Conservation (phyloP, 2,888 invertebrate species). For the Drosophila colorata region DNA sequence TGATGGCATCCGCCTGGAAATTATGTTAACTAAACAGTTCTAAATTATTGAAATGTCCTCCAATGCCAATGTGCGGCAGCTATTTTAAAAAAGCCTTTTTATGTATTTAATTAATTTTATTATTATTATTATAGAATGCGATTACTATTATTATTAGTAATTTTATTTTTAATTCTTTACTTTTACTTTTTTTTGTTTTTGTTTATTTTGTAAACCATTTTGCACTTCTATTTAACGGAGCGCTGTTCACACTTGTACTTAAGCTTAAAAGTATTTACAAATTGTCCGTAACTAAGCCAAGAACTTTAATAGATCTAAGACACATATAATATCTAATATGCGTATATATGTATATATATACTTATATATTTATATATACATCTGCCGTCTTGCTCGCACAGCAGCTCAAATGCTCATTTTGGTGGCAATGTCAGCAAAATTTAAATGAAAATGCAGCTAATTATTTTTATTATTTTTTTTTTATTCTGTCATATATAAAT, state of each 20-base stretch:
- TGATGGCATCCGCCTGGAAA: conserved; percentile 7
- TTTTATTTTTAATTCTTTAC: not conserved
- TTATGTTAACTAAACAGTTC: not conserved
- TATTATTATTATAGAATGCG: not conserved
- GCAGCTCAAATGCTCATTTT: conserved; percentile 27
- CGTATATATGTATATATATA: conserved; percentile 8
- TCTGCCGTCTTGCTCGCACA: conserved; percentile 33
- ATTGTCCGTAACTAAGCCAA: conserved; percentile 51
- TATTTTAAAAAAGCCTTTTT: conserved; percentile 20
- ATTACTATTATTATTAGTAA: conserved; percentile 13
- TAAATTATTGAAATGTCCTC: conserved; percentile 51
- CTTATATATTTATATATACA: conserved; percentile 10
- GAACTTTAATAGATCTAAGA: conserved; percentile 45
- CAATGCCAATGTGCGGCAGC: conserved; percentile 45
- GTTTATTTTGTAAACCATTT: conserved; percentile 1
- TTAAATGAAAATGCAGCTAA: conserved; percentile 3
- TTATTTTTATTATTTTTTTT: not conserved
- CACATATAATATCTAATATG: conserved; percentile 4
- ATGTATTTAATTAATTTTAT: conserved; percentile 14
- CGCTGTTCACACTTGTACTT: conserved; percentile 49
- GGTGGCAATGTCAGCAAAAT: conserved; percentile 30
- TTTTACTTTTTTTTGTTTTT: not conserved
- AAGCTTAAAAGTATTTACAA: conserved; percentile 42
- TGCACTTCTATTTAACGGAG: conserved; percentile 15
- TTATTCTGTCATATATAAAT: not conserved